A percentile compares a stretch with the other conserved stretches of the same genome.
Conservation (phyloP, 2,113 vertebrate species). For the Ancistrus triradiatus region DNA sequence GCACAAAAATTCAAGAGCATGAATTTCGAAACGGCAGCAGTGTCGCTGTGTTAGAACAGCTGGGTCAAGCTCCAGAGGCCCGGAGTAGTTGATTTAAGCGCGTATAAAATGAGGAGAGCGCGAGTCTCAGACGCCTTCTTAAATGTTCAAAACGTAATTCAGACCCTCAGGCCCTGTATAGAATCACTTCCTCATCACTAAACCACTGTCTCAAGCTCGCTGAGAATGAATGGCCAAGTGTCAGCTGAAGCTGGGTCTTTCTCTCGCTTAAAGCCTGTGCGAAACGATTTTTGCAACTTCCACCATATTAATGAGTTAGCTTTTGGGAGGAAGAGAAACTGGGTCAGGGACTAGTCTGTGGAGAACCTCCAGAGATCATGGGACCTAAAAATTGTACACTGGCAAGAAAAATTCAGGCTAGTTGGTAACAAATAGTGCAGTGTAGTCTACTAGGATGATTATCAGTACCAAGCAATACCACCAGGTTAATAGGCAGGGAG, state of each 20-base stretch:
- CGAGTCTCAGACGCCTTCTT: no score
- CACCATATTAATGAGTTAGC: constrained; percentile 13
- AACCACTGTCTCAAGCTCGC: background rate
- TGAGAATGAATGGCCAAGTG: constrained; percentile 3
- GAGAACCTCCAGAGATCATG: constrained; percentile 13
- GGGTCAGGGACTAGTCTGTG: constrained; percentile 8
- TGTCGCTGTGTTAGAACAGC: no score
- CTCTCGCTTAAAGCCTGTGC: constrained; percentile 1
- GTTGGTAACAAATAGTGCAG: constrained; percentile 17
- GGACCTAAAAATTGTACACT: constrained; percentile 24
- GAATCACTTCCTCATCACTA: constrained; percentile 1
- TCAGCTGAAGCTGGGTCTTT: constrained; percentile 1
- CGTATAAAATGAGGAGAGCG: no score
- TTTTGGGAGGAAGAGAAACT: constrained; percentile 10
- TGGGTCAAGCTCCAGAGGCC: no score
- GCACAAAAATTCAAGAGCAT: no score
- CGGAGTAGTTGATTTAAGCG: no score
- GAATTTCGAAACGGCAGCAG: no score
- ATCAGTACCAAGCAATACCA: constrained; percentile 18
- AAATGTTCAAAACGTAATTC: no score
- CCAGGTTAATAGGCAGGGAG: constrained; percentile 20
- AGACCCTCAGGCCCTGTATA: no score
- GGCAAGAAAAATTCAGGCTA: constrained; percentile 9
- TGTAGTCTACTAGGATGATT: constrained; percentile 28
- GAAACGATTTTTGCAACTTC: constrained; percentile 34